These are phyloP conservation scores for Eurosta solidaginis DNA, from an alignment of 1,140 invertebrate genomes.

Conservation along the genomic window DNA sequence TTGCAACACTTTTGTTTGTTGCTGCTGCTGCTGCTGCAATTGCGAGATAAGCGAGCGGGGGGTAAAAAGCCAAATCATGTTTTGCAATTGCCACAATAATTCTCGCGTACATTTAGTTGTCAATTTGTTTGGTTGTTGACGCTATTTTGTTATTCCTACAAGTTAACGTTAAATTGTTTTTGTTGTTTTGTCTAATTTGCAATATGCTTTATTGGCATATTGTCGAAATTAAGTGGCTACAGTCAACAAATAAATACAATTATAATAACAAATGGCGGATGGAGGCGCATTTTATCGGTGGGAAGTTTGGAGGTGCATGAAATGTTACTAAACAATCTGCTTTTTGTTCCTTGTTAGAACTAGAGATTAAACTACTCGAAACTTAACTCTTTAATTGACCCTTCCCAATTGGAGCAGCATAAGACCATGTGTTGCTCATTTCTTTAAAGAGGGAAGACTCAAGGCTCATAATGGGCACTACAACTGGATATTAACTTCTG, in stretches of 20 bases:
- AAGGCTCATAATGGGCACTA: too few relatives aligned
- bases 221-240: constrained; percentile 24
- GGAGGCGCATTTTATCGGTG: too few relatives aligned
- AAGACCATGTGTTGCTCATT: background rate
- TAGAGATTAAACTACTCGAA: too few relatives aligned
- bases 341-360: too few relatives aligned
- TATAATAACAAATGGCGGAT: background rate
- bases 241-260: constrained; percentile 5
- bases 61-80: constrained; percentile 28
- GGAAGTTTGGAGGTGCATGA: too few relatives aligned
- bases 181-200: background rate
- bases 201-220: constrained; percentile 14
- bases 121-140: constrained; percentile 24
- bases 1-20: background rate
- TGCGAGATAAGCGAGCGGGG: background rate
- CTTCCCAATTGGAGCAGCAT: background rate
- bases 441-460: too few relatives aligned
- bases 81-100: constrained; percentile 27
- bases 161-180: constrained; percentile 1
- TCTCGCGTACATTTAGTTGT: constrained; percentile 21
- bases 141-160: background rate
- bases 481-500: too few relatives aligned
- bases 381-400: background rate
- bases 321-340: too few relatives aligned
- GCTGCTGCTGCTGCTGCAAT: background rate